Evolutionary conservation across 1,140 invertebrate species (phyloP).

Genomic region (Chrysoperla carnea): DNA sequence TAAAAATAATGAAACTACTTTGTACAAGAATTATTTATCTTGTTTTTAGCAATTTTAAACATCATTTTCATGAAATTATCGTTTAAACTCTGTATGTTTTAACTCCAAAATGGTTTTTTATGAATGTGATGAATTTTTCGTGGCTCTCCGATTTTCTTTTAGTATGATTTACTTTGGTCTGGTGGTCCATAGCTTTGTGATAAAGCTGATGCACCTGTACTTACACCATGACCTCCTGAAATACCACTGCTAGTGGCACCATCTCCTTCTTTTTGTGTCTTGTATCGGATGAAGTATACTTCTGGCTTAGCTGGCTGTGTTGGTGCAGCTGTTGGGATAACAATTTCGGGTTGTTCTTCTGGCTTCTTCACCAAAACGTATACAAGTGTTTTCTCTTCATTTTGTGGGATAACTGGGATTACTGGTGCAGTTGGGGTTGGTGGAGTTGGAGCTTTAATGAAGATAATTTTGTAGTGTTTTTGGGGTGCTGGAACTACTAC

Average conservation of each 20-base stretch:
- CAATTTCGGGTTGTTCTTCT: conserved; percentile 55
- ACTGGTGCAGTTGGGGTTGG: conserved; percentile 46
- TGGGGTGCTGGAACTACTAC: conserved; percentile 36
- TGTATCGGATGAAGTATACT: conserved; percentile 80
- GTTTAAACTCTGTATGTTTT: no score
- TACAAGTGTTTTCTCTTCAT: conserved; percentile 69
- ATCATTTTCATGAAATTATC: no score
- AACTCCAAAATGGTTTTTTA: no score
- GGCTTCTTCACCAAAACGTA: conserved; percentile 73
- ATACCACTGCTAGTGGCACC: conserved; percentile 6
- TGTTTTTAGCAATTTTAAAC: no score
- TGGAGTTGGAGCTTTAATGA: conserved; percentile 65
- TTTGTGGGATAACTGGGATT: conserved; percentile 46
- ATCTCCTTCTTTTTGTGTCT: conserved; percentile 46
- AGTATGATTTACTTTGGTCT: neutral
- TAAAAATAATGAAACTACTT: no score
- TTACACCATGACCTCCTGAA: neutral
- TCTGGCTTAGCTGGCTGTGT: conserved; percentile 66
- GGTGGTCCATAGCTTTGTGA: conserved; percentile 7
- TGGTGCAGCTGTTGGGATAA: conserved; percentile 53
- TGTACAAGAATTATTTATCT: no score
- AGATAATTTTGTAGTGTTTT: conserved; percentile 75
- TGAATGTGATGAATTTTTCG: no score
- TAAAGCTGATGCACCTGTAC: conserved; percentile 1
- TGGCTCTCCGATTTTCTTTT: neutral